Evolutionary conservation across 2,888 invertebrate species (phyloP).

Genomic region (Ophion obscuratus): DNA sequence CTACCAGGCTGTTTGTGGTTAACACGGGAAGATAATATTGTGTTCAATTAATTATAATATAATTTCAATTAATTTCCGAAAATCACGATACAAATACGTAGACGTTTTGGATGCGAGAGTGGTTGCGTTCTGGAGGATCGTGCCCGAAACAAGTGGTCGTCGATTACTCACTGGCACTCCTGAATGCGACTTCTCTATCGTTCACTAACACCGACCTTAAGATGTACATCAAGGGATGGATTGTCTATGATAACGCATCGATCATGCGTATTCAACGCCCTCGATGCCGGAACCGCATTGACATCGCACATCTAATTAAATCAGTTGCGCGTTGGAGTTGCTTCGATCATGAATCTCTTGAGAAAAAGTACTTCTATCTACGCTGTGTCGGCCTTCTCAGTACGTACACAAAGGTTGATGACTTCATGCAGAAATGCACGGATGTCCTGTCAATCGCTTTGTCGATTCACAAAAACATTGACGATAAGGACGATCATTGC

Average conservation of each 20-base stretch:
- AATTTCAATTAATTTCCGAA: conserved; percentile 71
- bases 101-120: conserved; percentile 68
- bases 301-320: conserved; percentile 73
- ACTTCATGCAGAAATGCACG: conserved; percentile 38
- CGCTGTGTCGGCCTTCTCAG: conserved; percentile 62
- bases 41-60: too few species aligned
- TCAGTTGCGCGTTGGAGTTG: conserved; percentile 63
- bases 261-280: conserved; percentile 18
- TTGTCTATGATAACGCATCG: conserved; percentile 18
- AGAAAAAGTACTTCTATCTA: conserved; percentile 67
- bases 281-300: conserved; percentile 64
- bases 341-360: conserved; percentile 45
- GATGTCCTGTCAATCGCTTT: conserved; percentile 52
- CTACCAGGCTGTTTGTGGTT: conserved; percentile 66
- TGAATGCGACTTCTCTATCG: conserved; percentile 66
- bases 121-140: conserved; percentile 65
- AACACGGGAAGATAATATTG: conserved; percentile 61
- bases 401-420: conserved; percentile 36
- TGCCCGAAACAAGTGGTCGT: conserved; percentile 65
- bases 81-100: conserved; percentile 69
- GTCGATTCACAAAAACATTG: conserved; percentile 44
- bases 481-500: conserved; percentile 42
- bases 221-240: conserved; percentile 61
- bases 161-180: conserved; percentile 68
- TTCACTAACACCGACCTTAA: conserved; percentile 67